Percentiles rank a stretch among this genome's conserved stretches.
phyloP scores from a whole-genome alignment of 2,797 vertebrate species.

The Sebastolobus alascanus region DNA sequence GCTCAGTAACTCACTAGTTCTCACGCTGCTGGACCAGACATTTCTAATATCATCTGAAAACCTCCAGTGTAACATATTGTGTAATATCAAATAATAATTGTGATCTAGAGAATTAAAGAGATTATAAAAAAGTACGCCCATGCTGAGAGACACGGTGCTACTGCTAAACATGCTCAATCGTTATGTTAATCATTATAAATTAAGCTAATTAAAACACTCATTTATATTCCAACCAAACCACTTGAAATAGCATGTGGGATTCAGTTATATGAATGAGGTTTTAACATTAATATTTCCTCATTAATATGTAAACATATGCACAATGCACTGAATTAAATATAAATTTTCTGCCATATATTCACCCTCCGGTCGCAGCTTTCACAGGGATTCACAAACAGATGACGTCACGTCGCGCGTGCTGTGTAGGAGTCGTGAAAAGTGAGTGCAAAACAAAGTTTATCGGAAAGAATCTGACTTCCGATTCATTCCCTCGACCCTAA shows the following conservation, averaged over 20 bases:
- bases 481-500: conserved; percentile 10
- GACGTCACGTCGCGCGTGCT: neutral
- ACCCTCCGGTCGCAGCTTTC: neutral
- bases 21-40: neutral
- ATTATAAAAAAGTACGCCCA: neutral
- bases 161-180: neutral
- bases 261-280: neutral
- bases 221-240: conserved; percentile 6
- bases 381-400: neutral
- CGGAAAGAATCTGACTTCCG: conserved; percentile 25
- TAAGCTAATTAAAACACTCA: conserved; percentile 16
- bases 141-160: neutral
- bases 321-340: conserved; percentile 4
- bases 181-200: conserved; percentile 5
- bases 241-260: neutral
- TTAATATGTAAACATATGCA: conserved; percentile 33
- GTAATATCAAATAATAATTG: conserved; percentile 7
- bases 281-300: conserved; percentile 1
- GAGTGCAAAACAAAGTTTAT: conserved; percentile 5
- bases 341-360: neutral
- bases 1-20: neutral
- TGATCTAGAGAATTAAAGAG: conserved; percentile 9
- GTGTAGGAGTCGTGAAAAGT: neutral
- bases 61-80: neutral
- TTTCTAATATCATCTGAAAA: neutral